phyloP scores from a whole-genome alignment of 2,888 invertebrate genomes.

The Biston stratarius region DNA sequence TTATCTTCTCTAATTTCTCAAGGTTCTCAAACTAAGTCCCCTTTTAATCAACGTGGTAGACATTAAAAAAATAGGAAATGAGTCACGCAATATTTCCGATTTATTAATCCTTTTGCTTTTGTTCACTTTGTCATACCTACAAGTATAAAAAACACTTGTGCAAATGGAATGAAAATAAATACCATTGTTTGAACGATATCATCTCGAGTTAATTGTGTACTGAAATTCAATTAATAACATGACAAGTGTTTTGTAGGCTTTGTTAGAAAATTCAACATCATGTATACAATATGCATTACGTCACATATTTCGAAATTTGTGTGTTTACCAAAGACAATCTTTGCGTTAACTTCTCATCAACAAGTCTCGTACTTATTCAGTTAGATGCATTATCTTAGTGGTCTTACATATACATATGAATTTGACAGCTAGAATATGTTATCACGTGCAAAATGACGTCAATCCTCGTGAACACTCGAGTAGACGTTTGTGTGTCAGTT shows the following conservation, averaged over 20 bases:
- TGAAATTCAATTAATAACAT: slow-evolving; percentile 4
- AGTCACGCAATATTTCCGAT: slow-evolving; percentile 32
- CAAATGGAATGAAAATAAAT: slow-evolving; percentile 21
- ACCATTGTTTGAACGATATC: slow-evolving; percentile 16
- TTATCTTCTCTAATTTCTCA: too few species aligned
- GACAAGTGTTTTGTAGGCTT: not conserved
- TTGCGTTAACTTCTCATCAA: slow-evolving; percentile 15
- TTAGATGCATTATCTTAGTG: slow-evolving; percentile 28
- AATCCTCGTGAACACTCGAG: slow-evolving; percentile 27
- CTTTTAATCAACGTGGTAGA: too few species aligned
- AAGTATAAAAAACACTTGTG: slow-evolving; percentile 17
- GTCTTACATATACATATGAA: slow-evolving; percentile 1
- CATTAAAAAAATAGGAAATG: too few species aligned
- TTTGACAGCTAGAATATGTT: slow-evolving; percentile 4
- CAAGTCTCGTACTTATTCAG: not conserved
- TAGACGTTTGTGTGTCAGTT: slow-evolving; percentile 15
- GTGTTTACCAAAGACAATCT: slow-evolving; percentile 23
- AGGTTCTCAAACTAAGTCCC: too few species aligned
- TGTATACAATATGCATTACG: slow-evolving; percentile 5
- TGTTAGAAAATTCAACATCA: slow-evolving; percentile 1
- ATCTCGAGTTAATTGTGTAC: slow-evolving; percentile 13
- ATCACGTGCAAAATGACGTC: slow-evolving; percentile 43
- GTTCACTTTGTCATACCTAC: not conserved
- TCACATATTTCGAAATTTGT: slow-evolving; percentile 10
- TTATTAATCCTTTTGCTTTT: slow-evolving; percentile 42